Base-by-base conservation (phyloP, 2,888 invertebrate genomes). In the Drosophila crucigera region DNA sequence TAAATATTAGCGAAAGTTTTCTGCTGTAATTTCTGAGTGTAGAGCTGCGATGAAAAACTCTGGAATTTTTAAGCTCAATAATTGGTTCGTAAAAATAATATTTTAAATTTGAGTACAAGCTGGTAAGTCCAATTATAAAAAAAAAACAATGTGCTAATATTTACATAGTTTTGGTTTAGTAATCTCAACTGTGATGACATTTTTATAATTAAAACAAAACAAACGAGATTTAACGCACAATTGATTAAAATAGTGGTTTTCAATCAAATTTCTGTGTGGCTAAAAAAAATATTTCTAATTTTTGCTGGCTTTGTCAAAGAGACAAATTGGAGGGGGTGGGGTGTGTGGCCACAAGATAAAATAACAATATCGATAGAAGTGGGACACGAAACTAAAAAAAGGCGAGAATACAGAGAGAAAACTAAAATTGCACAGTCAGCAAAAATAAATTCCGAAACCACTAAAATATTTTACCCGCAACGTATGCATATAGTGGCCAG, bases 371-470 rank as follows among this genome's bases (percentile, higher is more conserved):
- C 31, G 33, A 52, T 72, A 43, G 49, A 43, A 50, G 14, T 61
- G 33, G 68, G 9, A 31, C 16, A 14, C 9, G 28, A 56, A 56
- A 30, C 61, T 43, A 54, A 28, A 52, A 43, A 28, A 14, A 14
- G 22, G 25, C 22, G 25, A 41, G 43, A 55, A 22, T 9, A 52
- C 10, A 52, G 30, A 28, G 10, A 28, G 58, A 66, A 71, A 84
- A 89, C 89, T 79, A 79, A 81, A 85, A 84, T 85, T 90, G 90
- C 83, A 76, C 73, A 81, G 85, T 88, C 90, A 90, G 88, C 60
- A 70, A 78, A 89, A 87, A 80, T 78, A 64, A 87, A 90, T 83
- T 81, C 62, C 30, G 6, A 50, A 70, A 70, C 56, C 61, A 65
- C 65, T 71, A 49, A 60, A 80, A 80, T 72, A 78, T 72, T 74